Evolutionary conservation across 2,797 vertebrate genomes (phyloP).

Genomic region (Rhinichthys osculus): DNA sequence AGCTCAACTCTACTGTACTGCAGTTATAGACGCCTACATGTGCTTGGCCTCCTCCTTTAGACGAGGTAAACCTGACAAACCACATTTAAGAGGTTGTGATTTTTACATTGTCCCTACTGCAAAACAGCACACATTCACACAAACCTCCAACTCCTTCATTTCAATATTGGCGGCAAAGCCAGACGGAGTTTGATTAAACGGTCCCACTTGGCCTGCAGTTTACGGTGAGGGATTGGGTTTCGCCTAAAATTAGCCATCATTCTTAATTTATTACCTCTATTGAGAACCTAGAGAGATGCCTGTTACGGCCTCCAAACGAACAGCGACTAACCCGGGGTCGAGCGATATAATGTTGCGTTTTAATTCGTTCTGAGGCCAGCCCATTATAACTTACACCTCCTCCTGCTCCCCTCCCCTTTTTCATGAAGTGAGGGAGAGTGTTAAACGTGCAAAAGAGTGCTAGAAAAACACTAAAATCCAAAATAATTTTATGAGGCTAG

Average conservation of each 20-base stretch:
- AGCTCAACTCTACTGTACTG: conserved; percentile 25
- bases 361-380: conserved; percentile 75
- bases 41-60: conserved; percentile 28
- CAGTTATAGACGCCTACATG: conserved; percentile 13
- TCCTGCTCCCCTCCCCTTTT: conserved; percentile 55
- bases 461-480: conserved; percentile 78
- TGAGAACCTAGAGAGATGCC: conserved; percentile 87
- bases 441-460: conserved; percentile 73
- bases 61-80: conserved; percentile 42
- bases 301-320: conserved; percentile 72
- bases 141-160: conserved; percentile 70
- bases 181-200: conserved; percentile 83
- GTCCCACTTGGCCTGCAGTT: conserved; percentile 92
- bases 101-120: conserved; percentile 53
- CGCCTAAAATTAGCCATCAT: conserved; percentile 98
- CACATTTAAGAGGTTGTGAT: conserved; percentile 65
- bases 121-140: conserved; percentile 75
- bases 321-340: conserved; percentile 71
- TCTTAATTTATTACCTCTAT: conserved; percentile 96
- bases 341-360: conserved; percentile 80
- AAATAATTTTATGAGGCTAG: conserved; percentile 76
- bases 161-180: conserved; percentile 72
- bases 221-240: conserved; percentile 90
- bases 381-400: conserved; percentile 75
- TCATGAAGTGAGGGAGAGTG: conserved; percentile 64